Evolutionary conservation across 2,888 invertebrate species (phyloP).

Genomic region (Lithosia quadra): DNA sequence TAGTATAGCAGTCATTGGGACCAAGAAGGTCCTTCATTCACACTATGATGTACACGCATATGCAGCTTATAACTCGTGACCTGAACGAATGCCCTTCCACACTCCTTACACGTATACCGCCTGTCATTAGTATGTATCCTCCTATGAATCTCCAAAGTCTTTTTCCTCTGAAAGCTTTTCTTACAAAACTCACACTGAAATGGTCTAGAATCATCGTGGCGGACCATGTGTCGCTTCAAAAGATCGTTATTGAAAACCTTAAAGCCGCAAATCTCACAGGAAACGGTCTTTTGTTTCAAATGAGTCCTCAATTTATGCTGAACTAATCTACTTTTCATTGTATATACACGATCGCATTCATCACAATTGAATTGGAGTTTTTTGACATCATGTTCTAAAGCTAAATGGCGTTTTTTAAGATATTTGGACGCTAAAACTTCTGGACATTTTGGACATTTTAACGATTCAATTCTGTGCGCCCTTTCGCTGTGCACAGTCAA

Average conservation of each 20-base stretch:
- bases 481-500: constrained; percentile 52
- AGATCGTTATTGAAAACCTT: constrained; percentile 76
- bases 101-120: constrained; percentile 78
- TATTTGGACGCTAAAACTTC: constrained; percentile 67
- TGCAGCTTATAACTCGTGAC: constrained; percentile 86
- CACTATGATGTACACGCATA: constrained; percentile 82
- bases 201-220: constrained; percentile 85
- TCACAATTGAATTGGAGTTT: constrained; percentile 70
- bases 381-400: constrained; percentile 70
- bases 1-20: not conserved
- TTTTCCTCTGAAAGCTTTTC: constrained; percentile 87
- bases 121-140: constrained; percentile 86
- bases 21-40: constrained; percentile 45
- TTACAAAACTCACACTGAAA: constrained; percentile 86
- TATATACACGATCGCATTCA: constrained; percentile 67
- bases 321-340: constrained; percentile 62
- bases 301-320: constrained; percentile 72
- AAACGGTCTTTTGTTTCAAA: constrained; percentile 67
- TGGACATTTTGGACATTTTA: constrained; percentile 73
- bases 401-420: constrained; percentile 71
- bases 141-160: constrained; percentile 84
- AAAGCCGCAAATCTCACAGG: constrained; percentile 75
- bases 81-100: constrained; percentile 86
- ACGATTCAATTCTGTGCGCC: constrained; percentile 37
- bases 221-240: constrained; percentile 84